Conservation (phyloP, 1,140 invertebrate genomes). For the Diploscapter pachys region DNA sequence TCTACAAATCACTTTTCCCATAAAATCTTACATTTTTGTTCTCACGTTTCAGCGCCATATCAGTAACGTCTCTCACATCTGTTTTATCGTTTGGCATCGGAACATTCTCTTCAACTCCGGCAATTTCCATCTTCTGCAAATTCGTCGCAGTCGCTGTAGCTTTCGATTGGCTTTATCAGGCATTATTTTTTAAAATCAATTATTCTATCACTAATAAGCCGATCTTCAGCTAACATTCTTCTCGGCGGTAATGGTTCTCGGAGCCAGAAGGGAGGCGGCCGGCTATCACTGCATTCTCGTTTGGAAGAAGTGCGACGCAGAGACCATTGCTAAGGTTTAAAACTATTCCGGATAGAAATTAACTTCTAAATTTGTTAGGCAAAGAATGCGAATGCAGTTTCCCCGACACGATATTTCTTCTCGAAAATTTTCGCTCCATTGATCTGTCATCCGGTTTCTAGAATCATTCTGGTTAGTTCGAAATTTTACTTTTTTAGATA, state of each 20-base stretch:
- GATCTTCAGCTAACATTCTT: slow-evolving; percentile 53
- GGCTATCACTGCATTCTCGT: slow-evolving; percentile 57
- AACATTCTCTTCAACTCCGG: slow-evolving; percentile 53
- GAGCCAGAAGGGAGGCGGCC: slow-evolving; percentile 51
- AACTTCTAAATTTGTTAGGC: slow-evolving; percentile 38
- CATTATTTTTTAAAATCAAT: slow-evolving; percentile 13
- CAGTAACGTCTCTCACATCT: slow-evolving; percentile 56
- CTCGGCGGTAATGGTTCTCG: slow-evolving; percentile 54
- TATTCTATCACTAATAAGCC: background rate
- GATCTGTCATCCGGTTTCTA: slow-evolving; percentile 40
- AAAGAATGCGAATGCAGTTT: slow-evolving; percentile 51
- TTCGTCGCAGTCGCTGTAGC: slow-evolving; percentile 54
- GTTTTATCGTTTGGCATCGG: slow-evolving; percentile 56
- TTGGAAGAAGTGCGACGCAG: slow-evolving; percentile 42
- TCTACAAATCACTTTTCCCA: too few species aligned
- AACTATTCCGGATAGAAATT: too few species aligned
- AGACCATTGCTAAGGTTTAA: slow-evolving; percentile 28
- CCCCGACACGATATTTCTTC: slow-evolving; percentile 55
- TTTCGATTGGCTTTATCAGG: slow-evolving; percentile 57
- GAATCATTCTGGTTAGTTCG: slow-evolving; percentile 21
- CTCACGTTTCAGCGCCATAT: slow-evolving; percentile 35
- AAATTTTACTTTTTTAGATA: too few species aligned
- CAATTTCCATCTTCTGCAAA: slow-evolving; percentile 58
- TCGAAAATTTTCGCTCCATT: slow-evolving; percentile 56
- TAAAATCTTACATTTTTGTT: too few species aligned